Evolutionary conservation across 2,113 vertebrate genomes (phyloP).

Genomic region (Leucoraja erinaceus): DNA sequence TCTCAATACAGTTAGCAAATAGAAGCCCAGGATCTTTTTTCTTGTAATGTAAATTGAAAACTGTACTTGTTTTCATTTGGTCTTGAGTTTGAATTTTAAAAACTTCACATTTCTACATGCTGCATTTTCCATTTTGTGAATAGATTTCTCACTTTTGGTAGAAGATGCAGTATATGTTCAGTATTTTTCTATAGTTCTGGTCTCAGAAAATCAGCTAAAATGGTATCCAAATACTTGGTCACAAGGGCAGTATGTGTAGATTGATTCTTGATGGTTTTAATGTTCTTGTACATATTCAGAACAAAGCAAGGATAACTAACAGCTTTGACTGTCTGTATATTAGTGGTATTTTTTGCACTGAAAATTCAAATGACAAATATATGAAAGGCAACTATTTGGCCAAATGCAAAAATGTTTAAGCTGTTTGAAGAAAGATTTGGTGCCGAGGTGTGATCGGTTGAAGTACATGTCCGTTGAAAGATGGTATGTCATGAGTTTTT

Average conservation of each 20-base stretch:
- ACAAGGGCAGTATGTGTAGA: constrained; percentile 32
- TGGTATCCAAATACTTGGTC: constrained; percentile 6
- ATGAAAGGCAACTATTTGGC: not conserved
- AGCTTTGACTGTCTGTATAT: constrained; percentile 23
- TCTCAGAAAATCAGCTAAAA: constrained; percentile 30
- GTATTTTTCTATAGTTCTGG: not conserved
- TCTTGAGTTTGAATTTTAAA: constrained; percentile 34
- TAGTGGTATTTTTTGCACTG: constrained; percentile 35
- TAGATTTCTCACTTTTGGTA: not conserved
- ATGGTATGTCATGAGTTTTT: not conserved
- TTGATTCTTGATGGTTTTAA: constrained; percentile 33
- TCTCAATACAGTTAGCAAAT: constrained; percentile 10
- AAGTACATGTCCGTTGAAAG: constrained; percentile 23
- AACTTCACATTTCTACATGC: constrained; percentile 21
- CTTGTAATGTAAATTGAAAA: constrained; percentile 26
- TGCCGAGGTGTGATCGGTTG: not conserved
- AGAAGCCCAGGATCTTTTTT: constrained; percentile 14
- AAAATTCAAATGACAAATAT: constrained; percentile 25
- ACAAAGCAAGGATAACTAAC: constrained; percentile 29
- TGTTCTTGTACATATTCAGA: constrained; percentile 18
- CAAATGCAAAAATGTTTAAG: constrained; percentile 28
- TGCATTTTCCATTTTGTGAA: constrained; percentile 32
- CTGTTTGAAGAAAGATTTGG: constrained; percentile 14
- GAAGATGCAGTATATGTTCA: constrained; percentile 12
- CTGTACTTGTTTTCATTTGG: constrained; percentile 31